These are phyloP conservation scores for Drosophila basisetae DNA, from an alignment of 2,888 invertebrate genomes.

Conservation along the genomic window DNA sequence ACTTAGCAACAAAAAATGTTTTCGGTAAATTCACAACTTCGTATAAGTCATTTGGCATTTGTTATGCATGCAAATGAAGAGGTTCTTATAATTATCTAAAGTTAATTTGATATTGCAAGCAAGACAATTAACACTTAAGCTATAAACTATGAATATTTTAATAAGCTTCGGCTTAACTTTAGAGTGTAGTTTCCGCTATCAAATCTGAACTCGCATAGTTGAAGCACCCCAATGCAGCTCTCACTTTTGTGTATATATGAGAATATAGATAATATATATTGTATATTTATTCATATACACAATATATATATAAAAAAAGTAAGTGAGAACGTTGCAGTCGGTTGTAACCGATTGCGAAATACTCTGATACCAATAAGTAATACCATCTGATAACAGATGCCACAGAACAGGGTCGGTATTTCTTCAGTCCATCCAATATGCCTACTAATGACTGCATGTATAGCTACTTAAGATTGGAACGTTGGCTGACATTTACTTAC, in stretches of 20 bases:
- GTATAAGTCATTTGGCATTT: not conserved
- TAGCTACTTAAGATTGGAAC: not conserved
- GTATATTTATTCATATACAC: too few species aligned
- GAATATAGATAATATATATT: not conserved
- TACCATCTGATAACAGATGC: not conserved
- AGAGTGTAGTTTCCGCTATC: not conserved
- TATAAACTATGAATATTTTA: too few species aligned
- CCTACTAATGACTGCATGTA: not conserved
- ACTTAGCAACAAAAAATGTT: conserved; percentile 16
- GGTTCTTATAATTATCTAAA: not conserved
- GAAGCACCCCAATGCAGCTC: not conserved
- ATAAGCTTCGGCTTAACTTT: too few species aligned
- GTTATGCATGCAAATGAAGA: not conserved
- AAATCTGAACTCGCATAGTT: not conserved
- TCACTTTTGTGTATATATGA: not conserved
- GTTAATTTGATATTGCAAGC: not conserved
- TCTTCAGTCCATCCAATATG: not conserved
- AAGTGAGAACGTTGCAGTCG: not conserved
- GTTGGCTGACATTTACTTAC: not conserved
- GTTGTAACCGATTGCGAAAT: not conserved
- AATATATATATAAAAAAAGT: not conserved
- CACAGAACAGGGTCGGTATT: not conserved
- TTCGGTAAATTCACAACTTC: not conserved
- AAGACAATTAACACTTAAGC: not conserved
- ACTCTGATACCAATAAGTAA: not conserved